Base-by-base conservation (phyloP, 1,140 invertebrate species). In the Solenopsis invicta region DNA sequence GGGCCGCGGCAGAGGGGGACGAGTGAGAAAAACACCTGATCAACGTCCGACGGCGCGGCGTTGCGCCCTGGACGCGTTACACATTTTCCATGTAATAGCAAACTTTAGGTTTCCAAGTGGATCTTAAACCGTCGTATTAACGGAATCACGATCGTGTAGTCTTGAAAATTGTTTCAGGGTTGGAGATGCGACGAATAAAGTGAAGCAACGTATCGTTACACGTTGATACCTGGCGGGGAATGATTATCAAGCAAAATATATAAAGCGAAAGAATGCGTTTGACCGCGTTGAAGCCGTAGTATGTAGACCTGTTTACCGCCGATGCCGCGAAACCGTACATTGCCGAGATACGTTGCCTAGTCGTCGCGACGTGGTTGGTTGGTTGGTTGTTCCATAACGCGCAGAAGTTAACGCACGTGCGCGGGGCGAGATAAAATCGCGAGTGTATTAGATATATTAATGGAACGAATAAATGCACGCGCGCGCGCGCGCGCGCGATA, bases 391-490 rank as follows among this genome's bases (percentile, higher is more conserved):
- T 82, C 24, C 21, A 72, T 21, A 48, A 82, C 78, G 48, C 34
- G 64, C 8, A 69, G 29, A 29, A 41, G 67, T 81, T n/a, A 48
- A 24, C 80, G 67, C 52, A 71, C 78, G 78, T 72, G 78, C 45
- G 48, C 66, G 45, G 13, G 41, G 0, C 18, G 24, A 66, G 41
- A 87, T 77, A 77, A 87, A 85, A 74, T 24, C 50, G 56, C 81
- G 66, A 74, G 41, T 71, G 16, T 64, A 85, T 84, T 48, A 54
- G 50, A 81, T 48, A 54, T 84, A 74, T 84, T 84, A 84, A 84
- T 84, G 41, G 24, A 61, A 61, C 16, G 80, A 37, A 84, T 61
- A 67, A 62, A 84, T 59, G 67, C 54, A 72, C 34, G 75, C 61
- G 45, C 50, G 62, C 29, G 34, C 66, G 9, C 41, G 41, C 50